Percentiles rank a stretch among this genome's conserved stretches.
phyloP scores from a whole-genome alignment of 2,113 vertebrate genomes.

The Xiphophorus hellerii region DNA sequence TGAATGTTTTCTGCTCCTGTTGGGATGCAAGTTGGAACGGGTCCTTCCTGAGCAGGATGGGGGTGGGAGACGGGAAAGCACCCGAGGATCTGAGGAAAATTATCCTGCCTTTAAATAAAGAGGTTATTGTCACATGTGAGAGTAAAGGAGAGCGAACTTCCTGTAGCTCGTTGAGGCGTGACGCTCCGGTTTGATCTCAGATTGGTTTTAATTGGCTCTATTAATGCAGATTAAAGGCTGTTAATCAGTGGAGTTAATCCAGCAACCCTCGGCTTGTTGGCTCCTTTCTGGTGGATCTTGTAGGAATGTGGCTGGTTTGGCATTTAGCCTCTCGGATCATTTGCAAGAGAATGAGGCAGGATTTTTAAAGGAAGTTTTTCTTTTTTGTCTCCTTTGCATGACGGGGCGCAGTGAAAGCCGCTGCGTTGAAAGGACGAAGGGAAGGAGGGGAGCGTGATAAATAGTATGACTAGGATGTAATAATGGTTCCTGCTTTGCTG shows the following conservation, averaged over 20 bases:
- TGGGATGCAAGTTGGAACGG: neutral
- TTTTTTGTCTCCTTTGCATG: constrained; percentile 46
- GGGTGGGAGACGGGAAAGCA: constrained; percentile 4
- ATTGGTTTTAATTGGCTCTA: neutral
- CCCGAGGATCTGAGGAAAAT: neutral
- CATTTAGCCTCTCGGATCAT: constrained; percentile 46
- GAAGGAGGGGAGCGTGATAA: constrained; percentile 61
- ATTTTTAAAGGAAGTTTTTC: constrained; percentile 31
- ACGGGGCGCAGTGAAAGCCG: constrained; percentile 51
- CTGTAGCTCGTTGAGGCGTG: neutral
- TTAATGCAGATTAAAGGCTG: too few species aligned
- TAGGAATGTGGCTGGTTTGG: constrained; percentile 64
- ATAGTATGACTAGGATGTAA: constrained; percentile 77
- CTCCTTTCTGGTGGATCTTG: constrained; percentile 8
- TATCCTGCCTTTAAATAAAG: neutral
- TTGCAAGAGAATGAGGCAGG: constrained; percentile 66
- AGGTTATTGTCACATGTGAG: neutral
- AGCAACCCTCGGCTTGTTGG: constrained; percentile 36
- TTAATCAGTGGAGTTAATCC: constrained; percentile 58
- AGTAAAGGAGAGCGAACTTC: neutral
- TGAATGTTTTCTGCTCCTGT: constrained; percentile 24
- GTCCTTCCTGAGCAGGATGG: neutral
- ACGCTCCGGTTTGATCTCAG: accelerated
- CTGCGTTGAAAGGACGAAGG: constrained; percentile 44
- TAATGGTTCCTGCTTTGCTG: constrained; percentile 78